Conservation (phyloP, 2,113 vertebrate genomes). For the Puffinus mauretanicus region DNA sequence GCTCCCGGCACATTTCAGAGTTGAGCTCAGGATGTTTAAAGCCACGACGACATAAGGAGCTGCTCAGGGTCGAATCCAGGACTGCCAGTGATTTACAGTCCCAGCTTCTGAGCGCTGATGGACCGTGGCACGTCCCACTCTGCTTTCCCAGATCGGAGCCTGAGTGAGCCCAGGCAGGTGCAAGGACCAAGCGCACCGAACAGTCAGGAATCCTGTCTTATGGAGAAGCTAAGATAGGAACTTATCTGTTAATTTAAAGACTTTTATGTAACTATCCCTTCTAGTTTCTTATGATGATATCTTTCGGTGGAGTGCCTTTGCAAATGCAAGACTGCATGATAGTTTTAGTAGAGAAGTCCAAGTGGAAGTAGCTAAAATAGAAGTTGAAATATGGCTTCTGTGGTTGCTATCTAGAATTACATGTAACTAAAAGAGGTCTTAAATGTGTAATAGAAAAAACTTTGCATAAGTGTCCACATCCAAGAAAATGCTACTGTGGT, state of each 20-base stretch:
- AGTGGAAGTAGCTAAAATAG: conserved; percentile 18
- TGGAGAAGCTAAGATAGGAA: background rate
- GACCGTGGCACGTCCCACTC: rapidly evolving
- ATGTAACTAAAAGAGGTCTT: background rate
- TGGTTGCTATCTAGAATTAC: background rate
- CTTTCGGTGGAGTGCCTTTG: background rate
- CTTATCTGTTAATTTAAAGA: background rate
- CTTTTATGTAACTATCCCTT: background rate
- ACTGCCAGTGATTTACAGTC: background rate
- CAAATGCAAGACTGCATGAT: background rate
- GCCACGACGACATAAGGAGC: rapidly evolving
- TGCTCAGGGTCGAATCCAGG: background rate
- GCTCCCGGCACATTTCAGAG: background rate
- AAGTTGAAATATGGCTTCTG: conserved; percentile 16
- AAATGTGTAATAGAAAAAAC: background rate
- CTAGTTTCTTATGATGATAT: background rate
- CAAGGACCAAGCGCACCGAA: background rate
- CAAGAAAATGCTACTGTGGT: background rate
- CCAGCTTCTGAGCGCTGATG: background rate
- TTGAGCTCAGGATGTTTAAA: background rate
- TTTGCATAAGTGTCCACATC: background rate
- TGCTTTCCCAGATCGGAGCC: rapidly evolving
- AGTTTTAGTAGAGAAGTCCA: background rate
- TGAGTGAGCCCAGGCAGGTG: background rate
- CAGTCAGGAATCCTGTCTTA: background rate